A percentile compares a stretch with the other conserved stretches of the same genome.
Evolutionary conservation across 2,113 vertebrate species (phyloP).

Genomic region (Syngnathus typhle): DNA sequence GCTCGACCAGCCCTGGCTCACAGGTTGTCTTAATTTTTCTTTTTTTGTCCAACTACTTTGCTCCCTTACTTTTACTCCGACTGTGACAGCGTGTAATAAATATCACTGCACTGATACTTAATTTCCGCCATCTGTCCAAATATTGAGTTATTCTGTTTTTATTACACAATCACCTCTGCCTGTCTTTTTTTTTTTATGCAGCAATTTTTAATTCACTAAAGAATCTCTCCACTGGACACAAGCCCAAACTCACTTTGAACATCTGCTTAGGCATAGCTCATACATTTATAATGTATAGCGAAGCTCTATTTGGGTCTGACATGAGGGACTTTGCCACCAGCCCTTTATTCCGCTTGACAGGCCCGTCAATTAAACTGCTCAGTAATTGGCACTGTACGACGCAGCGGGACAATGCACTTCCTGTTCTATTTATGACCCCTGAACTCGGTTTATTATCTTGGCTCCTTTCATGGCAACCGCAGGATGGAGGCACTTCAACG

Average conservation of each 20-base stretch:
- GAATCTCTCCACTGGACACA: background rate
- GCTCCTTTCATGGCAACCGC: conserved; percentile 5
- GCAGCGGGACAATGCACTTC: conserved; percentile 24
- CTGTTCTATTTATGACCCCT: conserved; percentile 37
- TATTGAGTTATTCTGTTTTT: background rate
- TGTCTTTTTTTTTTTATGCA: background rate
- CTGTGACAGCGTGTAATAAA: background rate
- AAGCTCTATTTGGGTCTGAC: conserved; percentile 18
- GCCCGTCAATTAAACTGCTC: conserved; percentile 11
- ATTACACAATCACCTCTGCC: background rate
- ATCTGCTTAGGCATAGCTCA: background rate
- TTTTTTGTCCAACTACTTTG: background rate
- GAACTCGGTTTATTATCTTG: conserved; percentile 19
- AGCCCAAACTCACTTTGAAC: background rate
- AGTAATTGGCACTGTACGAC: conserved; percentile 23
- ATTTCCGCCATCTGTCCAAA: background rate
- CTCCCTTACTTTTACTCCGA: background rate
- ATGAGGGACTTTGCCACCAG: conserved; percentile 12
- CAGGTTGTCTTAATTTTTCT: no score
- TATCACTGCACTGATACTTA: background rate
- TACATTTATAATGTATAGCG: background rate
- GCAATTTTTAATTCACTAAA: background rate
- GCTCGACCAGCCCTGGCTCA: background rate
- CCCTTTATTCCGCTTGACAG: conserved; percentile 24
- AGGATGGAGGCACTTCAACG: conserved; percentile 23